Evolutionary conservation across 2,888 invertebrate genomes (phyloP).

Genomic region (Cephalotes varians): DNA sequence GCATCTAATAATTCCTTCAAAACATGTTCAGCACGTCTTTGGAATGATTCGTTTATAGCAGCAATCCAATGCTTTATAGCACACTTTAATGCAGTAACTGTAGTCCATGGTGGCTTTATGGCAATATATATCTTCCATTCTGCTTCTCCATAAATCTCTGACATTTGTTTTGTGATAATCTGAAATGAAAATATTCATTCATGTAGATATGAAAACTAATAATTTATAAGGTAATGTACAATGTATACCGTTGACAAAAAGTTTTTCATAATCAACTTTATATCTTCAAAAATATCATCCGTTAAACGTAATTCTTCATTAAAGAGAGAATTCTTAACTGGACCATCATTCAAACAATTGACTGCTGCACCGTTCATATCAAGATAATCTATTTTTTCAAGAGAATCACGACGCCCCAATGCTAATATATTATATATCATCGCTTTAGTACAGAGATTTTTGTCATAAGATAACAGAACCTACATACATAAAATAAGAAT

Average conservation of each 20-base stretch:
- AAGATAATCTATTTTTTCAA: conserved; percentile 79
- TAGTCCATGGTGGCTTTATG: conserved; percentile 83
- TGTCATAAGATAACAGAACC: conserved; percentile 84
- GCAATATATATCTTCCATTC: conserved; percentile 80
- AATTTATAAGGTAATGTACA: not conserved
- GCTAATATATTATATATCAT: conserved; percentile 80
- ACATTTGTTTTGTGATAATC: conserved; percentile 81
- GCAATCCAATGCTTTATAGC: conserved; percentile 85
- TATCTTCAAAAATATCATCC: conserved; percentile 77
- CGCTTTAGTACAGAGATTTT: conserved; percentile 85
- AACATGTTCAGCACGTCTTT: conserved; percentile 71
- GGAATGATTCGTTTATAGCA: conserved; percentile 81
- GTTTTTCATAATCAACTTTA: conserved; percentile 74
- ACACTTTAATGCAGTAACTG: conserved; percentile 79
- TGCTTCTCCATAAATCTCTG: conserved; percentile 78
- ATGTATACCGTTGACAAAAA: conserved; percentile 76
- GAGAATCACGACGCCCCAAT: conserved; percentile 79
- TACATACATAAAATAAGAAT: conserved; percentile 54
- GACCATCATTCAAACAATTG: conserved; percentile 34
- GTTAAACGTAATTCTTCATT: conserved; percentile 72
- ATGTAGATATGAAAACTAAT: not conserved
- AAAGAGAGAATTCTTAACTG: conserved; percentile 45
- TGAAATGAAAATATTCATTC: conserved; percentile 59
- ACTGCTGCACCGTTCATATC: not conserved
- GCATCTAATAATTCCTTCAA: conserved; percentile 73